phyloP scores from a whole-genome alignment of 1,140 invertebrate species.

The Sipha flava region DNA sequence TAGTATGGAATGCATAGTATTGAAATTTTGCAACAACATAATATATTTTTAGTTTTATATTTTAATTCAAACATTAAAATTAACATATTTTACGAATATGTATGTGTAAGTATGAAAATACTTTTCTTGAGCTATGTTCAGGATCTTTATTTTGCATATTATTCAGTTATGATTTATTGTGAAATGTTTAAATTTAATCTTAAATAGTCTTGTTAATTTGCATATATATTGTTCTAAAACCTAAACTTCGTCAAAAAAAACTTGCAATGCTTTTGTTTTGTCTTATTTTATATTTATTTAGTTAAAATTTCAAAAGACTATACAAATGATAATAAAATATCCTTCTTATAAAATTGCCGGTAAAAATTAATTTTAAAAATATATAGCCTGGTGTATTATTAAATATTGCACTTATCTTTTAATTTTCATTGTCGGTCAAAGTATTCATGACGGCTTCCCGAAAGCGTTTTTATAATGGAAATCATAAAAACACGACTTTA shows the following conservation, averaged over 20 bases:
- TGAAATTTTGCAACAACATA: too few species aligned
- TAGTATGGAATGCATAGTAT: too few species aligned
- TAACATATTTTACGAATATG: too few species aligned
- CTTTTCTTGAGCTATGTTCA: too few species aligned
- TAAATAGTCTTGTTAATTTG: neutral
- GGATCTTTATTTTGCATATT: neutral
- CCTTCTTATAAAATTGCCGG: neutral
- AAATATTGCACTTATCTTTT: neutral
- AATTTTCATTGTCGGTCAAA: neutral
- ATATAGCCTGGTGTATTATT: neutral
- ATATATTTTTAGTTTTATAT: too few species aligned
- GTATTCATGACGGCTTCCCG: neutral
- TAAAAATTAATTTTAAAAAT: neutral
- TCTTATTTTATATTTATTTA: neutral
- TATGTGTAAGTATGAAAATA: too few species aligned
- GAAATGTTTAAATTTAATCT: neutral
- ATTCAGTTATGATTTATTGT: neutral
- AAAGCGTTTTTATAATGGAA: neutral
- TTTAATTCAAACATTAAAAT: too few species aligned
- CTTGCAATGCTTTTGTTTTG: neutral
- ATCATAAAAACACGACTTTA: neutral
- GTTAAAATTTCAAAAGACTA: neutral
- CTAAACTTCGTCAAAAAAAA: neutral
- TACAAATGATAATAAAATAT: neutral
- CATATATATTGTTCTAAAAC: neutral